phyloP scores from a whole-genome alignment of 2,113 vertebrate species.

The Brienomyrus brachyistius region DNA sequence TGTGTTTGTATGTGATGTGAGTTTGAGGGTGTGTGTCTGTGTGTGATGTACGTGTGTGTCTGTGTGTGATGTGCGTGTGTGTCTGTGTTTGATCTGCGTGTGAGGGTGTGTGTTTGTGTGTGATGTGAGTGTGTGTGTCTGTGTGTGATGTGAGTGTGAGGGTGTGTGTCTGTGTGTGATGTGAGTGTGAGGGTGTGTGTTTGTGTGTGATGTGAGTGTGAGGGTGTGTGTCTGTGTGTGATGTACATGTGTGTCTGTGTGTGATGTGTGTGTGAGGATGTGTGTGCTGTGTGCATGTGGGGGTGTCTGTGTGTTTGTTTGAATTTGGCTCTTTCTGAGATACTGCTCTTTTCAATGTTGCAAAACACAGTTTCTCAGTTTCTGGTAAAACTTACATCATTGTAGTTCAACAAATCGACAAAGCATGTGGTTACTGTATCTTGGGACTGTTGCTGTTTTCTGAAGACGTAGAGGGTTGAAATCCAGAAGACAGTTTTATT shows the following conservation, averaged over 20 bases:
- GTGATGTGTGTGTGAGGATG: neutral
- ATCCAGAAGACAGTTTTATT: neutral
- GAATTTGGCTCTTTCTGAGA: neutral
- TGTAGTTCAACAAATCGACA: neutral
- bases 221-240: too few species aligned
- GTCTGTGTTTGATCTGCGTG: too few species aligned
- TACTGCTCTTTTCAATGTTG: neutral
- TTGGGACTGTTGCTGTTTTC: neutral
- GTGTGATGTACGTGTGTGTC: neutral
- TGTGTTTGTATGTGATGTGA: constrained; percentile 19
- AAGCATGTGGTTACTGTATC: neutral
- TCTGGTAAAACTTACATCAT: constrained; percentile 1
- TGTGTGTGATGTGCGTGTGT: neutral
- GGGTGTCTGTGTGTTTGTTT: neutral
- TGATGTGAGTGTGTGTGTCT: neutral
- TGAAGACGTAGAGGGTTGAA: neutral
- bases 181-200: neutral
- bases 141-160: constrained; percentile 7
- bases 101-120: neutral
- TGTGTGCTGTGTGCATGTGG: neutral
- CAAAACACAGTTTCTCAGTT: neutral
- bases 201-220: constrained; percentile 21
- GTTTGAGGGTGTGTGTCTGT: constrained; percentile 15
- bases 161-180: constrained; percentile 21
- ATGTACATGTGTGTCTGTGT: constrained; percentile 26